Evolutionary conservation across 1,140 invertebrate species (phyloP).

Genomic region (Latrodectus geometricus): DNA sequence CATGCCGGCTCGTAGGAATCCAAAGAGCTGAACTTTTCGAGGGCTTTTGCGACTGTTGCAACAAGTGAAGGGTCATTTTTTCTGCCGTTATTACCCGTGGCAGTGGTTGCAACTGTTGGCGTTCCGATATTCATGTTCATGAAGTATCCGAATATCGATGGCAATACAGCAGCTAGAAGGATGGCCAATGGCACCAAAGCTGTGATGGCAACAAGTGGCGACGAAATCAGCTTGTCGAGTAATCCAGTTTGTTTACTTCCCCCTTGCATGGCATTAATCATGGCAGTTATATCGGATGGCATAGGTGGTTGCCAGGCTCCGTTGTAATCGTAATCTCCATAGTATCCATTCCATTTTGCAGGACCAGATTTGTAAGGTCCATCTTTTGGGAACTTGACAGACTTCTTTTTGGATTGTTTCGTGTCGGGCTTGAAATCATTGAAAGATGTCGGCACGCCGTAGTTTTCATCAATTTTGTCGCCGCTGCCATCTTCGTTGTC

Average conservation of each 20-base stretch:
- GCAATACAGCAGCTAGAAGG: conserved; percentile 49
- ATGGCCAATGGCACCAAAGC: conserved; percentile 26
- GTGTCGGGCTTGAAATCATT: conserved; percentile 18
- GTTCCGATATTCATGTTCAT: neutral
- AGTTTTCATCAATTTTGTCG: neutral
- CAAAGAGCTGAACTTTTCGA: conserved; percentile 6
- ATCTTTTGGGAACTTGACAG: neutral
- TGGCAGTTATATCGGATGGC: conserved; percentile 4
- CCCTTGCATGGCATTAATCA: conserved; percentile 1
- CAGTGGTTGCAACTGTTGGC: conserved; percentile 25
- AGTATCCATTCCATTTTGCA: conserved; percentile 12
- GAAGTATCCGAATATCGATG: conserved; percentile 5
- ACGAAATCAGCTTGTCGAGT: conserved; percentile 19
- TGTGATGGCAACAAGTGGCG: conserved; percentile 13
- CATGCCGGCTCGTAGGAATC: conserved; percentile 7
- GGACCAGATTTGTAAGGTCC: neutral
- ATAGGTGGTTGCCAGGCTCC: neutral
- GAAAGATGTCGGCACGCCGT: conserved; percentile 36
- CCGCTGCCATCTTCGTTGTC: neutral
- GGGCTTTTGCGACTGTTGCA: conserved; percentile 18
- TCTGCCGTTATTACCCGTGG: neutral
- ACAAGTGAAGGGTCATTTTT: neutral
- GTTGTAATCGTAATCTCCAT: neutral
- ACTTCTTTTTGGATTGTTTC: conserved; percentile 5
- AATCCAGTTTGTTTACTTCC: conserved; percentile 12